A percentile compares a stretch with the other conserved stretches of the same genome.
Evolutionary conservation across 2,113 vertebrate genomes (phyloP).

Genomic region (Aspiorhynchus laticeps): DNA sequence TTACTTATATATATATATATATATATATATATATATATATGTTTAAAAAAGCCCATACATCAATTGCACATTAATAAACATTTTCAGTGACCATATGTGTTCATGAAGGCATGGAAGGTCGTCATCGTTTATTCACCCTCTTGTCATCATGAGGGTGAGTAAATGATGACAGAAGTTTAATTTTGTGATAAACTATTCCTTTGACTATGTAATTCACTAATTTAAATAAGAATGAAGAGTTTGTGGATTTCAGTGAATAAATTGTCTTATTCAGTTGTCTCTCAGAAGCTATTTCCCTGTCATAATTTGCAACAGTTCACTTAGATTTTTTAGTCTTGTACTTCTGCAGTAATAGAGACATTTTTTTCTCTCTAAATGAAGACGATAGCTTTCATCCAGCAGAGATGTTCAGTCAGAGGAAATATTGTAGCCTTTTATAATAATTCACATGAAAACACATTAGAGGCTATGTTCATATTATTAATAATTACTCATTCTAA

Average conservation of each 20-base stretch:
- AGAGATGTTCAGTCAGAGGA: neutral
- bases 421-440: conserved; percentile 13
- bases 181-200: neutral
- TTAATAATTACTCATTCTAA: conserved; percentile 18
- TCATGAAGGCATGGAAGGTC: neutral
- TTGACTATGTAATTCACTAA: neutral
- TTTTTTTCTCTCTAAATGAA: neutral
- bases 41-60: too few relatives aligned
- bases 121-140: neutral
- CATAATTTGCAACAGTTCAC: neutral
- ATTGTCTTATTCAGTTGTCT: neutral
- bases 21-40: too few relatives aligned
- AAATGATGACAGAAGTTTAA: neutral
- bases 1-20: too few relatives aligned
- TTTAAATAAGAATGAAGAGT: neutral
- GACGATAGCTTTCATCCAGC: neutral
- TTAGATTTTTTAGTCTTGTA: neutral
- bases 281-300: neutral
- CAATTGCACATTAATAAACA: too few relatives aligned
- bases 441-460: conserved; percentile 17
- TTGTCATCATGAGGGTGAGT: neutral
- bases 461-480: neutral
- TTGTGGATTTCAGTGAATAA: neutral
- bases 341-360: neutral
- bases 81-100: neutral